Conservation (phyloP, 1,140 invertebrate genomes). For the Trichogramma pretiosum region DNA sequence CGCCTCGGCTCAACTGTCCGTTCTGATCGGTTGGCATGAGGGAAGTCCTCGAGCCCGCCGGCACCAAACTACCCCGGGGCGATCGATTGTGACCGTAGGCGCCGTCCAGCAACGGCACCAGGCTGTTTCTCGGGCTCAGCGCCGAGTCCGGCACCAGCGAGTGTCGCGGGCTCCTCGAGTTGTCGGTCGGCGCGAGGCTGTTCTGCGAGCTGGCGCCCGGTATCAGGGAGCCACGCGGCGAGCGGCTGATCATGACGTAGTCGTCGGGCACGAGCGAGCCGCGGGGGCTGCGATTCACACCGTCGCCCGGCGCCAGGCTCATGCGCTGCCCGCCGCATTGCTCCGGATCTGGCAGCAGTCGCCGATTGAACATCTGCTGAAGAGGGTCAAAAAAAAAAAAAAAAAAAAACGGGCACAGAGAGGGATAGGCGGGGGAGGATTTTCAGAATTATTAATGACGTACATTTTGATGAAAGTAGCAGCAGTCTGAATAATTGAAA, state of each 20-base stretch:
- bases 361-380: conserved; percentile 29
- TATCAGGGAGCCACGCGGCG: conserved; percentile 41
- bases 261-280: conserved; percentile 53
- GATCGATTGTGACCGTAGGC: conserved; percentile 53
- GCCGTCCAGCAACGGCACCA: conserved; percentile 39
- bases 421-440: too few species aligned
- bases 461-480: too few species aligned
- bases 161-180: conserved; percentile 39
- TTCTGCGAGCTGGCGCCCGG: conserved; percentile 45
- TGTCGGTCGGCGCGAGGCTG: conserved; percentile 37
- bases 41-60: conserved; percentile 31
- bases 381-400: too few species aligned
- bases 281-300: conserved; percentile 51
- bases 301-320: conserved; percentile 46
- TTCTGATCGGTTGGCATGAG: conserved; percentile 36
- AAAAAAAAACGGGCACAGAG: too few species aligned
- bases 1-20: too few species aligned
- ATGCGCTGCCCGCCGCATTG: conserved; percentile 29
- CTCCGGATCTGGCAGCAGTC: conserved; percentile 36
- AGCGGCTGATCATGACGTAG: conserved; percentile 25
- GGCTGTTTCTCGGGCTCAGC: conserved; percentile 43
- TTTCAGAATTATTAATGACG: too few species aligned
- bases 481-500: too few species aligned
- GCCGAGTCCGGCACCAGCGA: conserved; percentile 37
- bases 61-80: conserved; percentile 55